Conservation (phyloP, 2,113 vertebrate species). For the Onychorhynchus coronatus region DNA sequence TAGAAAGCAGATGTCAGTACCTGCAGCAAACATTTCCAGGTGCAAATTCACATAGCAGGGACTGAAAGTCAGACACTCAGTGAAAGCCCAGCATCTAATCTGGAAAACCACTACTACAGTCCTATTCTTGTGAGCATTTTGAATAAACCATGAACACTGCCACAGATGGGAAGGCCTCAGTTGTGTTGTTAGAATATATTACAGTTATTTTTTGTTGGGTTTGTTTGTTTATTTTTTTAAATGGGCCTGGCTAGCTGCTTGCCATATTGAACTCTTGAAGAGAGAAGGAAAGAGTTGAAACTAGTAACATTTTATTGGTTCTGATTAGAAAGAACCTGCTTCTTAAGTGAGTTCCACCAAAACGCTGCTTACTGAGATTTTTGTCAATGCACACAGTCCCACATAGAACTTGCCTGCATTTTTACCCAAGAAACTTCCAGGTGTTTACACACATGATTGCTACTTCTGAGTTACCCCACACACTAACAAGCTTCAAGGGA, state of each 20-base stretch:
- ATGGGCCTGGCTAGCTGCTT: not conserved
- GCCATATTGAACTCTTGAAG: not conserved
- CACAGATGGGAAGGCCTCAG: not conserved
- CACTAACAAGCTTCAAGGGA: not conserved
- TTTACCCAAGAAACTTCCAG: not conserved
- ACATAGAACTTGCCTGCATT: not conserved
- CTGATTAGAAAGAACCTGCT: not conserved
- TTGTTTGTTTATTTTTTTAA: not conserved
- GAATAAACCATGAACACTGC: not conserved
- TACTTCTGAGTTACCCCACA: not conserved
- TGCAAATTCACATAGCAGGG: not conserved
- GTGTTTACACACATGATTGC: not conserved
- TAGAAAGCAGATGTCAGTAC: not conserved
- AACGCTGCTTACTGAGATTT: not conserved
- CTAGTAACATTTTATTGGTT: not conserved
- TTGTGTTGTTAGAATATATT: not conserved
- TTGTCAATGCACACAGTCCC: not conserved
- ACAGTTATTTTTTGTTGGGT: accelerated
- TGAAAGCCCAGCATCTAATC: not conserved
- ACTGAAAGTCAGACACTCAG: not conserved
- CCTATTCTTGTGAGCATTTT: not conserved
- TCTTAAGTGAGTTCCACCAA: not conserved
- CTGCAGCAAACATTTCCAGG: not conserved
- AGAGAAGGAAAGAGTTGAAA: not conserved
- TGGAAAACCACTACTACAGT: not conserved